Base-by-base conservation (phyloP, 2,888 invertebrate species). In the Aphrophora alni region DNA sequence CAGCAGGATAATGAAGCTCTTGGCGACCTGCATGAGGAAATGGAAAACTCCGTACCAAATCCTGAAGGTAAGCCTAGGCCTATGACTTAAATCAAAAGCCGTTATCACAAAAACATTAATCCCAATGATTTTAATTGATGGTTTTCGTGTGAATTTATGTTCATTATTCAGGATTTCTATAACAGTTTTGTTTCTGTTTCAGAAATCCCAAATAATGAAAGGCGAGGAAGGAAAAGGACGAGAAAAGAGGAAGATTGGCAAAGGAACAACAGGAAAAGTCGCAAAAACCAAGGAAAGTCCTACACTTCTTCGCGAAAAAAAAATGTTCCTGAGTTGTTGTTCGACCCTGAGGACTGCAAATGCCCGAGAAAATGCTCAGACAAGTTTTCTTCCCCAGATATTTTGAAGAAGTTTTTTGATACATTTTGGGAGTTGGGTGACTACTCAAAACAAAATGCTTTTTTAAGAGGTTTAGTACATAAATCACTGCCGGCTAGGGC, bases 391-490 rank as follows among this genome's bases (percentile, higher is more conserved):
- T 51, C 51, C 3, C 76, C 24, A 4, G 21, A 76, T 12, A 68
- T 26, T 26, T 59, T 76, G n/a, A 25, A 59, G 12, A 59, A 51
- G 8, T 51, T 59, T 38, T 76, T 51, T 28, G n/a, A 59, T 24
- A 26, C 68, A 2, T 76, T 76, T 59, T 76, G 76, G 76, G 14
- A 76, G 51, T n/a, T 76, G 25, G 76, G 76, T 12, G 76, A 76
- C 28, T 76, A 76, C n/a, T 76, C 59, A 0, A 44, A 76, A 59
- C 76, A 76, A 76, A 76, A 76, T 27, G 76, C 76, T 14, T 76
- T 76, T 0, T 26, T 76, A 12, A 21, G 76, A n/a, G 59, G 26
- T 14, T 14, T 76, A 17, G 59, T 76, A 24, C 4, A 59, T 3
- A 75, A 75, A 24, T 24, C 38, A 75, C 10, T 38, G 17, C 75